Base-by-base conservation (phyloP, 2,797 vertebrate genomes). In the Gymnodraco acuticeps region DNA sequence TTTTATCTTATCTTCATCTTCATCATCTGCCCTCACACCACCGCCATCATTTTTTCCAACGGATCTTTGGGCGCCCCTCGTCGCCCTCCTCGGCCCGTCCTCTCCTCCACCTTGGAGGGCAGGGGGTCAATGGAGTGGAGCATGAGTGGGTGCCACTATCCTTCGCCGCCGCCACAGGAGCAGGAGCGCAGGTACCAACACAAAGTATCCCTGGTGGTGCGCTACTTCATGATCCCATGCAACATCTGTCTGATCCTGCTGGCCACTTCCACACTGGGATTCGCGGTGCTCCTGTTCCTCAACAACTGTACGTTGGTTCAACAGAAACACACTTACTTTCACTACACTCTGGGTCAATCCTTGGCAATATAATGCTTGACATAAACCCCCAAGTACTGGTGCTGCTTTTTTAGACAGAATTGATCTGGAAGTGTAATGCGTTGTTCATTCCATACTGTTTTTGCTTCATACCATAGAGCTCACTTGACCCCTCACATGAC, bases 241-340 rank as follows among this genome's bases (percentile, higher is more conserved):
- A 99, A 99, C 94, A 97, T 97, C 92, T 99, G 98, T 90, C 95
- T 99, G 87, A 99, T 99, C 90, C 96, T 99, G 79, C 92, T 99
- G 95, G 98, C 98, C 83, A 96, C 95, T 0, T 96, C 97, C 8
- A 99, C 97, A 0, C 95, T 99, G 87, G 97, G 97, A 72, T 97
- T 98, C 42, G 98, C 98, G 0, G 97, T 97, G 75, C 96, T 99
- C 59, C 97, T 99, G 64, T 98, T 99, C 94, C 97, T 99, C 93
- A 98, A 97, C 91, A 98, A 97, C 92, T 99, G 98, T 99, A 98
- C 81, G 98, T 98, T 81, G 27, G 70, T 59, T 66, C 17, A 60
- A 45, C 51, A 41, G 31, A 76, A 75, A 79, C 43, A 65, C 66
- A 59, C 55, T 54, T 14, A 53, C 46, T 65, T 73, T 81, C 17